Percentiles rank a stretch among this genome's conserved stretches.
Conservation (phyloP, 2,113 vertebrate species). For the Phylloscopus whistleri region DNA sequence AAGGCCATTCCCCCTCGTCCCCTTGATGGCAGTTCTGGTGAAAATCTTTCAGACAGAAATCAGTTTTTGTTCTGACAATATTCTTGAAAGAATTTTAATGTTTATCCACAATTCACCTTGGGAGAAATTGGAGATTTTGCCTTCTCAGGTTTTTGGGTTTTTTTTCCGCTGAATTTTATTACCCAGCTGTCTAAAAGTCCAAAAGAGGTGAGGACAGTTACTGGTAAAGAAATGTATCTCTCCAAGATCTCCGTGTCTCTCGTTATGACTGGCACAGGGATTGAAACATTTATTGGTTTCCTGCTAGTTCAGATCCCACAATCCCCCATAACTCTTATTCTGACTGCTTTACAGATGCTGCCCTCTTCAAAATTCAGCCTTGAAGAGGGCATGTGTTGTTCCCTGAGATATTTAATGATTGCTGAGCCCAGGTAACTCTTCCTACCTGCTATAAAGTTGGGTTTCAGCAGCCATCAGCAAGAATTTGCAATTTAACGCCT, state of each 20-base stretch:
- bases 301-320: neutral
- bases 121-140: neutral
- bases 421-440: neutral
- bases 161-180: neutral
- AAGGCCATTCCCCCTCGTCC: fast-evolving
- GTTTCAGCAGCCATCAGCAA: neutral
- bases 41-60: neutral
- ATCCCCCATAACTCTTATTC: neutral
- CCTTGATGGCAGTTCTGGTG: neutral
- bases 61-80: neutral
- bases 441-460: neutral
- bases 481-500: neutral
- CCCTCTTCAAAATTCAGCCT: neutral
- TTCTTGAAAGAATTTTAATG: neutral
- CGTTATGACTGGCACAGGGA: neutral
- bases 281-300: neutral
- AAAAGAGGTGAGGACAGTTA: neutral
- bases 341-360: neutral
- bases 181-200: neutral
- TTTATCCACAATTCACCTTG: neutral
- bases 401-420: neutral
- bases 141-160: neutral
- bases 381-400: neutral
- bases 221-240: neutral
- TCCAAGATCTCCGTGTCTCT: neutral